Evolutionary conservation across 1,140 invertebrate genomes (phyloP).

Genomic region (Drosophila virilis): DNA sequence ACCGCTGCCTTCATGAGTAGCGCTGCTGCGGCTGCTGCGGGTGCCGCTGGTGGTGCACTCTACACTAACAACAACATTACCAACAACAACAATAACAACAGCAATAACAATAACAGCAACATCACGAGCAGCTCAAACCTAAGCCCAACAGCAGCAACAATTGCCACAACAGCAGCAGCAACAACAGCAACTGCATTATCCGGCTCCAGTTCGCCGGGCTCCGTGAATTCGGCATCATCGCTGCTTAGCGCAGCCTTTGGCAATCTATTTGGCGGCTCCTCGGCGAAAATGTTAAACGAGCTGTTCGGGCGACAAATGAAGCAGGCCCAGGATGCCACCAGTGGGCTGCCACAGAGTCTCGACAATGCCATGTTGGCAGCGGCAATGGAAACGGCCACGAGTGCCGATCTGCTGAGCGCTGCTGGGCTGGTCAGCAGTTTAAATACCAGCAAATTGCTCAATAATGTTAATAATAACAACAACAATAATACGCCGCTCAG

Average conservation of each 20-base stretch:
- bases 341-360: slow-evolving; percentile 84
- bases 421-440: slow-evolving; percentile 64
- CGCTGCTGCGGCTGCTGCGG: slow-evolving; percentile 83
- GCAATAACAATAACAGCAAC: not conserved
- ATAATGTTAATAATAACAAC: slow-evolving; percentile 64
- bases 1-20: slow-evolving; percentile 88
- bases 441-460: slow-evolving; percentile 64
- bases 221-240: slow-evolving; percentile 66
- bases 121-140: slow-evolving; percentile 19
- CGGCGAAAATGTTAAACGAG: slow-evolving; percentile 93
- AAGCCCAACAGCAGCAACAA: slow-evolving; percentile 22
- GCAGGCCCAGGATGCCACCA: slow-evolving; percentile 88
- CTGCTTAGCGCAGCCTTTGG: slow-evolving; percentile 86
- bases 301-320: slow-evolving; percentile 91
- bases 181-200: slow-evolving; percentile 47
- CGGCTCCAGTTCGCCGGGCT: slow-evolving; percentile 67
- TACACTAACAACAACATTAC: slow-evolving; percentile 84
- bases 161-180: slow-evolving; percentile 9
- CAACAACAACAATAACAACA: slow-evolving; percentile 46
- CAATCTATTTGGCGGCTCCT: slow-evolving; percentile 89
- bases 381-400: slow-evolving; percentile 83
- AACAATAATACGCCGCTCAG: slow-evolving; percentile 57
- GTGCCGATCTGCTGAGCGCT: slow-evolving; percentile 73
- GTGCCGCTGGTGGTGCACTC: slow-evolving; percentile 87
- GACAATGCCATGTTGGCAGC: slow-evolving; percentile 83